Evolutionary conservation across 1,140 invertebrate species (phyloP), one percentile per base, ranked within the genome.

Genomic region (Zeugodacus cucurbitae): DNA sequence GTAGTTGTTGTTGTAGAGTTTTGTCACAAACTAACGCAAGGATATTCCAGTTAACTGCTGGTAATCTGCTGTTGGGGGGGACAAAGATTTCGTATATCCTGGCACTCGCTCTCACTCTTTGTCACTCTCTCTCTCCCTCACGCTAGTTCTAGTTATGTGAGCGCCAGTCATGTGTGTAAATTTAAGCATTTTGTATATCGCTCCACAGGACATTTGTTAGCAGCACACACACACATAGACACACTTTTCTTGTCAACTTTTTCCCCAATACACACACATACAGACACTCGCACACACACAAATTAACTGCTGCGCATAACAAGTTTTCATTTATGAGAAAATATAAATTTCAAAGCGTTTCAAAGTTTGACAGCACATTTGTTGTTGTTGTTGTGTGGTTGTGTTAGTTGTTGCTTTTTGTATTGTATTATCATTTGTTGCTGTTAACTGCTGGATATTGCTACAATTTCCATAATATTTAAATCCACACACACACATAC

Each of bases 261-360:
- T 74, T 74, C 67, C 29, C 26, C 67, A 74, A 8, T 32, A 37
- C 22, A 32, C 34, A 41, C 34, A n/a, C 67, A 74, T 20, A 41
- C 34, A n/a, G 34, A 74, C 34, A 10, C 34, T 22, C 67, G 20
- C 34, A n/a, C 22, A 20, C 29, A 20, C 6, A 41, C 34, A 41
- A 67, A 26, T 67, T 29, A 29, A 34, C 67, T 74, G 26, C 29
- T 32, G 26, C 29, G 26, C 64, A 67, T 26, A 67, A 32, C 64
- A 62, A 62, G 58, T 62, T 29, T 26, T 34, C 64, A 32, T 32
- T 67, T 67, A 67, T 32, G 26, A 20, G 67, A 22, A 37, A 74
- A 74, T 41, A 74, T 41, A 74, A 37, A 74, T 74, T 74, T 74
- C 67, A 74, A 41, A 74, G 34, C 67, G 8, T 74, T 74, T 74